Evolutionary conservation across 1,140 invertebrate species (phyloP).

Genomic region (Contarinia nasturtii): DNA sequence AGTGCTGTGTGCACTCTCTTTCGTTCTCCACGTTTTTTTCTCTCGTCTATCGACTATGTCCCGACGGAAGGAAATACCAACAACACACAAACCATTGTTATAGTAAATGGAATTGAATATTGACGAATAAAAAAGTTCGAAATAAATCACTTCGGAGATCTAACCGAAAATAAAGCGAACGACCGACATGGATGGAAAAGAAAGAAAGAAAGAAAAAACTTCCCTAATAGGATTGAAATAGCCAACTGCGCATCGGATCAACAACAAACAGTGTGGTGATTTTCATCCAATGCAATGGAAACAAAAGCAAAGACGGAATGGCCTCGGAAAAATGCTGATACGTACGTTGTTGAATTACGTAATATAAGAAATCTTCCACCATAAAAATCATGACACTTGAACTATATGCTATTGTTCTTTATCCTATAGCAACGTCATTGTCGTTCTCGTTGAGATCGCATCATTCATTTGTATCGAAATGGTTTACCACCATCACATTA

Average conservation of each 20-base stretch:
- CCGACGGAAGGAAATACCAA: not conserved
- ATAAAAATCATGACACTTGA: conserved; percentile 3
- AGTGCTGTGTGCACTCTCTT: too few relatives aligned
- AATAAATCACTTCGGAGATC: not conserved
- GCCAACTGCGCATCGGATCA: not conserved
- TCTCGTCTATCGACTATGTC: not conserved
- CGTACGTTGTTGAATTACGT: too few relatives aligned
- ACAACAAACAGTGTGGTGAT: not conserved
- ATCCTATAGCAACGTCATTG: too few relatives aligned
- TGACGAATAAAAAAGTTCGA: not conserved
- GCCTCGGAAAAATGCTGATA: too few relatives aligned
- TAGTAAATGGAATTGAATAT: not conserved
- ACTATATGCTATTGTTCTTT: not conserved
- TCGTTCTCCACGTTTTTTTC: not conserved
- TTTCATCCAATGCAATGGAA: not conserved
- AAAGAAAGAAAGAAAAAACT: not conserved
- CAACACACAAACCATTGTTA: not conserved
- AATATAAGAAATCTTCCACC: not conserved
- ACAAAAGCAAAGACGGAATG: not conserved
- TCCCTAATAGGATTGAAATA: not conserved
- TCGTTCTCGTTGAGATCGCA: too few relatives aligned
- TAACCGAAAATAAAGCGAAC: too few relatives aligned
- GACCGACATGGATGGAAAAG: too few relatives aligned
- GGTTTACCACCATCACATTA: too few relatives aligned
- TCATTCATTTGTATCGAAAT: too few relatives aligned